phyloP scores from a whole-genome alignment of 2,888 invertebrate genomes.

The Sabellastarte sp. region DNA sequence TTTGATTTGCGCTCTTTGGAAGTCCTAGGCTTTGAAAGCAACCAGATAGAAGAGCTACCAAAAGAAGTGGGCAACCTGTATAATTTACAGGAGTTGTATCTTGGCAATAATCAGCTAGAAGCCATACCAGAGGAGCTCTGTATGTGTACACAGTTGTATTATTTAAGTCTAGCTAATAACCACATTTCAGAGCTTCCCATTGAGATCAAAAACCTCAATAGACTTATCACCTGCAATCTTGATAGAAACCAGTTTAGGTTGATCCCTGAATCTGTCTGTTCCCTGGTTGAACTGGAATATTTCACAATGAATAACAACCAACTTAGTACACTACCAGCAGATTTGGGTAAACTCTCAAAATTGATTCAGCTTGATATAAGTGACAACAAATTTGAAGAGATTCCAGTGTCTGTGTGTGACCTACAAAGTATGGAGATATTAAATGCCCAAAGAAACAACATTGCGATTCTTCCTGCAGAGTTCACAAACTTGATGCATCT shows the following conservation, averaged over 20 bases:
- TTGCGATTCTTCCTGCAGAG: constrained; percentile 36
- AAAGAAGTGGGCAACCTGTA: constrained; percentile 42
- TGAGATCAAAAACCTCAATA: constrained; percentile 45
- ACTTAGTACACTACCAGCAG: constrained; percentile 39
- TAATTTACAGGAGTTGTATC: constrained; percentile 45
- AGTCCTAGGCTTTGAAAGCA: constrained; percentile 46
- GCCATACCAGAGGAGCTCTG: constrained; percentile 47
- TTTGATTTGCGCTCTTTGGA: constrained; percentile 35
- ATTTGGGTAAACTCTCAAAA: constrained; percentile 41
- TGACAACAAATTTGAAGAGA: constrained; percentile 38
- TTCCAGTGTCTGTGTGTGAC: constrained; percentile 38
- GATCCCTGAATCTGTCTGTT: constrained; percentile 44
- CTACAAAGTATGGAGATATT: constrained; percentile 37
- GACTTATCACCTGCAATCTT: constrained; percentile 42
- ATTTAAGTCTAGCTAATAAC: constrained; percentile 47
- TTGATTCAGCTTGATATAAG: constrained; percentile 42
- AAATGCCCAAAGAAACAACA: constrained; percentile 36
- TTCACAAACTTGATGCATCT: constrained; percentile 39
- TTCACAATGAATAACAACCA: constrained; percentile 37
- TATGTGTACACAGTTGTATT: constrained; percentile 40
- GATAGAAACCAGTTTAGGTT: constrained; percentile 40
- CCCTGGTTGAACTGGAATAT: constrained; percentile 37
- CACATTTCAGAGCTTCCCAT: constrained; percentile 43
- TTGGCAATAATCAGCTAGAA: constrained; percentile 43
- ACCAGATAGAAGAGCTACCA: constrained; percentile 40